A percentile compares a stretch with the other conserved stretches of the same genome.
These are phyloP conservation scores for Teleogryllus oceanicus DNA, from an alignment of 2,888 invertebrate species.

Conservation along the genomic window DNA sequence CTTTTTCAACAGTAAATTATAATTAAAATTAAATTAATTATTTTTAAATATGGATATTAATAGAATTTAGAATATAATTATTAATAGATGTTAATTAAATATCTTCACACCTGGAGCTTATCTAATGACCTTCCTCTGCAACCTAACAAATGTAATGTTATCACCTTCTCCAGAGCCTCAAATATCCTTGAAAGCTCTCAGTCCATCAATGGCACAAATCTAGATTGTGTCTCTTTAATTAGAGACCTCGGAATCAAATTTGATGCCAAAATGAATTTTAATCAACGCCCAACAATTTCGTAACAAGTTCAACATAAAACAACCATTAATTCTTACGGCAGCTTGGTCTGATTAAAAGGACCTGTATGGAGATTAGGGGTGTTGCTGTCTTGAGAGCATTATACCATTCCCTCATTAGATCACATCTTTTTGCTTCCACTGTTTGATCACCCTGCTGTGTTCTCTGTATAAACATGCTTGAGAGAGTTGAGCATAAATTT, in stretches of 20 bases:
- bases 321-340: not conserved
- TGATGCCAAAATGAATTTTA: not conserved
- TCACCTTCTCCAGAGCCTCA: not conserved
- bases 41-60: no score
- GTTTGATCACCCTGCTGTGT: not conserved
- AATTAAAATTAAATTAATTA: no score
- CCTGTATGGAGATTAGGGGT: not conserved
- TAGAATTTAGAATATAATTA: no score
- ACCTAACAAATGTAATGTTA: not conserved
- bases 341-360: not conserved
- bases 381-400: not conserved
- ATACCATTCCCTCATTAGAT: not conserved
- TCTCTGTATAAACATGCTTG: not conserved
- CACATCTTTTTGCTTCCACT: not conserved
- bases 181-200: not conserved
- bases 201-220: not conserved
- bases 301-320: not conserved
- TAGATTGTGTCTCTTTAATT: not conserved
- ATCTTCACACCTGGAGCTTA: not conserved
- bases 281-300: not conserved
- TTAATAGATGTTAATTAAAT: no score
- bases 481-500: not conserved
- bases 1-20: no score
- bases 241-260: not conserved
- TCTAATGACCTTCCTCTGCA: not conserved